A percentile compares a stretch with the other conserved stretches of the same genome.
Conservation (phyloP, 2,888 invertebrate species). For the Psococerastis gibbosa region DNA sequence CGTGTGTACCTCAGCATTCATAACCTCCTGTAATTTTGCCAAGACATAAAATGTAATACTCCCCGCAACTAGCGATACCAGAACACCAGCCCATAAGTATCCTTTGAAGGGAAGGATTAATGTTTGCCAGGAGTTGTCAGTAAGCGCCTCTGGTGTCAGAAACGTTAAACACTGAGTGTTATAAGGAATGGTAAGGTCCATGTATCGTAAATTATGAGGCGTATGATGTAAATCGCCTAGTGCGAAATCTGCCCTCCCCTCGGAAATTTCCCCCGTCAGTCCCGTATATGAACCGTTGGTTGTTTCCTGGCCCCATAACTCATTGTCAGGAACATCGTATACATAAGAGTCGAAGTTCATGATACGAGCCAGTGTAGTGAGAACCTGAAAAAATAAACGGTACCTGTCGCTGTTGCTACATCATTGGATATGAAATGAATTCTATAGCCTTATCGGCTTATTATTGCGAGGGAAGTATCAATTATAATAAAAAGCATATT, state of each 20-base stretch:
- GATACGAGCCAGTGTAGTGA: conserved; percentile 40
- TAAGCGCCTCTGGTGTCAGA: conserved; percentile 58
- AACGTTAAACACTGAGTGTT: conserved; percentile 71
- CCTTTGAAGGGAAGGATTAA: conserved; percentile 56
- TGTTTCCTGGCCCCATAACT: conserved; percentile 47
- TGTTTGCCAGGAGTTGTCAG: conserved; percentile 70
- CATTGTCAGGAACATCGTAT: conserved; percentile 40
- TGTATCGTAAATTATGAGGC: conserved; percentile 40
- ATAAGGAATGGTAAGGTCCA: conserved; percentile 59
- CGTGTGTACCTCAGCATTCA: conserved; percentile 13
- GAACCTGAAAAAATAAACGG: conserved; percentile 33
- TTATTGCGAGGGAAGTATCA: no score
- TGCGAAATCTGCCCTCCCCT: conserved; percentile 47
- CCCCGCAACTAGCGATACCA: conserved; percentile 43
- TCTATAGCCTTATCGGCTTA: no score
- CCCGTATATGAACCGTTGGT: conserved; percentile 49
- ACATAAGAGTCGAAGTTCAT: conserved; percentile 52
- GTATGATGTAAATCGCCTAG: conserved; percentile 62
- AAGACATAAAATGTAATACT: conserved; percentile 44
- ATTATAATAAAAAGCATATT: no score
- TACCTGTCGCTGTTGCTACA: no score
- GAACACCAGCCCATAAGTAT: conserved; percentile 54
- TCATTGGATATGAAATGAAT: no score
- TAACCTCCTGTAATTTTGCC: conserved; percentile 33
- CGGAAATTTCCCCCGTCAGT: conserved; percentile 45